phyloP scores from a whole-genome alignment of 1,140 invertebrate genomes.

The Galleria mellonella region DNA sequence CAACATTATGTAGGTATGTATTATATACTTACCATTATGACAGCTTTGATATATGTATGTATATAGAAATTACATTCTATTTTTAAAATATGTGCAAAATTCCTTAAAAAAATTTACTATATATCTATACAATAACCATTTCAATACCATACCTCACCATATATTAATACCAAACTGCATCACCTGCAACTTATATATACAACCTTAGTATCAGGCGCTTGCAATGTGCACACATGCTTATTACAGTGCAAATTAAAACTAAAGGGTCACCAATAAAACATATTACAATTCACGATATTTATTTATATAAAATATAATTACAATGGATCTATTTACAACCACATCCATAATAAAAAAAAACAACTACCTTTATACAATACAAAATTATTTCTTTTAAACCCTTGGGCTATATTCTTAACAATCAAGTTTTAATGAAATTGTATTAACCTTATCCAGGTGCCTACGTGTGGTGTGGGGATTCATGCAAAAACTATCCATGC shows the following conservation, averaged over 20 bases:
- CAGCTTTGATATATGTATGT: no score
- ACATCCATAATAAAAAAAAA: conserved; percentile 36
- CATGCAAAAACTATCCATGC: conserved; percentile 4
- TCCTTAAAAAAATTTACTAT: no score
- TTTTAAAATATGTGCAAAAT: no score
- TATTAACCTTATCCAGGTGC: neutral
- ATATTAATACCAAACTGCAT: no score
- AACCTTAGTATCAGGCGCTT: no score
- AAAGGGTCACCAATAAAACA: conserved; percentile 56
- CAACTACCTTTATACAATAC: neutral
- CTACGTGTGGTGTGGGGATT: neutral
- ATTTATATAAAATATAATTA: conserved; percentile 52
- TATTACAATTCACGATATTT: conserved; percentile 44
- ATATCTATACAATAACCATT: no score
- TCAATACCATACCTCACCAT: no score
- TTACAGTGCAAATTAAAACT: conserved; percentile 5
- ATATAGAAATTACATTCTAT: no score
- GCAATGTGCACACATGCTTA: conserved; percentile 8
- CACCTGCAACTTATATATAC: no score
- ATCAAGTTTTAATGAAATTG: neutral
- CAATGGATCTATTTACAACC: conserved; percentile 47
- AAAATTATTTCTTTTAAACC: neutral
- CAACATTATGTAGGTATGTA: no score
- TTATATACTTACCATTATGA: no score
- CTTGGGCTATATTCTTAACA: neutral